Conservation (phyloP, 2,888 invertebrate genomes). For the Cancer borealis region DNA sequence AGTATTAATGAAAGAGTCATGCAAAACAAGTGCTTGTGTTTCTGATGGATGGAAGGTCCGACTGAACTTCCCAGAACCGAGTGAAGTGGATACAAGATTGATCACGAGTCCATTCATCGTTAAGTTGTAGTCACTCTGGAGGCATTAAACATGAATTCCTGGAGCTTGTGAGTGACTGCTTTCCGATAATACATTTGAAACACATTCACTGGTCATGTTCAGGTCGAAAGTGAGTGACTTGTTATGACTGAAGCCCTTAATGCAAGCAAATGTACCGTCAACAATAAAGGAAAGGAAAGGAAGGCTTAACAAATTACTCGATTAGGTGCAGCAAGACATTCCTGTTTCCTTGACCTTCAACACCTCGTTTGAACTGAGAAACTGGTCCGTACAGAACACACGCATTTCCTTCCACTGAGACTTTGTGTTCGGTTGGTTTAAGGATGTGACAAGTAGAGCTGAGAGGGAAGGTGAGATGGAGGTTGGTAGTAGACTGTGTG, state of each 20-base stretch:
- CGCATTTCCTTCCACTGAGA: background rate
- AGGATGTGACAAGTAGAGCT: too few relatives aligned
- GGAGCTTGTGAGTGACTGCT: background rate
- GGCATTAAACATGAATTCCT: background rate
- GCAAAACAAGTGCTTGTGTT: background rate
- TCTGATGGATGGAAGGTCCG: background rate
- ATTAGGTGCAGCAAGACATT: background rate
- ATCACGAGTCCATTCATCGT: background rate
- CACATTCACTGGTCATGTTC: background rate
- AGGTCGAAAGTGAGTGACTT: background rate
- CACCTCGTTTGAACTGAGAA: background rate
- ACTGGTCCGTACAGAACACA: background rate
- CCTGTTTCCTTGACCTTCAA: slow-evolving; percentile 20
- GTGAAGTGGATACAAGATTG: background rate
- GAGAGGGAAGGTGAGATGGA: background rate
- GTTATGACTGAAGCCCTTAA: too few relatives aligned
- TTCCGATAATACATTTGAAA: background rate
- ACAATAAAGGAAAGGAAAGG: background rate
- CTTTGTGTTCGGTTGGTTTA: too few relatives aligned
- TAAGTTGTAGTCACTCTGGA: background rate
- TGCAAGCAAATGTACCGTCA: too few relatives aligned
- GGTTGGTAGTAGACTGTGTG: too few relatives aligned
- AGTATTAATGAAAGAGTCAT: background rate
- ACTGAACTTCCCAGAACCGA: background rate
- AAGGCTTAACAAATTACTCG: background rate